Evolutionary conservation across 1,140 invertebrate genomes (phyloP).

Genomic region (Stenopsyche tienmushanensis): DNA sequence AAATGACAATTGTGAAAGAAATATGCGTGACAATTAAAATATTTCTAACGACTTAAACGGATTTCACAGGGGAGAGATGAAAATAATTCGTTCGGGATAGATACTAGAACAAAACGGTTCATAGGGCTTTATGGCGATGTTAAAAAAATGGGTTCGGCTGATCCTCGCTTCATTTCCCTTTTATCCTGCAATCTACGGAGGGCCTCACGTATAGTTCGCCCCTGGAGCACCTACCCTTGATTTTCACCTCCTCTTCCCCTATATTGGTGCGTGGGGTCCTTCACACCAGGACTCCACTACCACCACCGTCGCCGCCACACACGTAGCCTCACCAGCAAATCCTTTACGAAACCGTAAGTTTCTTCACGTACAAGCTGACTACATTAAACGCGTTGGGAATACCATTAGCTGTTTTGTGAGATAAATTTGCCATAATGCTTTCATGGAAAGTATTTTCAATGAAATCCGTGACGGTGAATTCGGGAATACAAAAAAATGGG

Average conservation of each 20-base stretch:
- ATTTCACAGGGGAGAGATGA: too few relatives aligned
- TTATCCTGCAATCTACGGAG: constrained; percentile 15
- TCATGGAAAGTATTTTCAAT: constrained; percentile 41
- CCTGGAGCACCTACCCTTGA: constrained; percentile 11
- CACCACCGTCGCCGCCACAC: not conserved
- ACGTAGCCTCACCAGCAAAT: constrained; percentile 27
- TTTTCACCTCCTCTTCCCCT: constrained; percentile 22
- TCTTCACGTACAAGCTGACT: constrained; percentile 41
- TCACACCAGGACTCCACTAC: not conserved
- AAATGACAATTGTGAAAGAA: too few relatives aligned
- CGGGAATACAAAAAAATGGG: constrained; percentile 20
- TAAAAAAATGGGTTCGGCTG: constrained; percentile 15
- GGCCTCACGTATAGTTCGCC: constrained; percentile 1
- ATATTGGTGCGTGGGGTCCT: constrained; percentile 8
- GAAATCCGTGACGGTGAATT: constrained; percentile 30
- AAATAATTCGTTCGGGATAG: not conserved
- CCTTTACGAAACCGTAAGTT: constrained; percentile 38
- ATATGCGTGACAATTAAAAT: too few relatives aligned
- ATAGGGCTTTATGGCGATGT: constrained; percentile 1
- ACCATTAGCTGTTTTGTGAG: constrained; percentile 40
- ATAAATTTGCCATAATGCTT: constrained; percentile 42
- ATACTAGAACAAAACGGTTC: constrained; percentile 17
- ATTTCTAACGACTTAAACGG: too few relatives aligned
- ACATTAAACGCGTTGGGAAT: constrained; percentile 42
- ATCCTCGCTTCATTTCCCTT: constrained; percentile 25